phyloP scores from a whole-genome alignment of 2,888 invertebrate species.

The Oithona nana region DNA sequence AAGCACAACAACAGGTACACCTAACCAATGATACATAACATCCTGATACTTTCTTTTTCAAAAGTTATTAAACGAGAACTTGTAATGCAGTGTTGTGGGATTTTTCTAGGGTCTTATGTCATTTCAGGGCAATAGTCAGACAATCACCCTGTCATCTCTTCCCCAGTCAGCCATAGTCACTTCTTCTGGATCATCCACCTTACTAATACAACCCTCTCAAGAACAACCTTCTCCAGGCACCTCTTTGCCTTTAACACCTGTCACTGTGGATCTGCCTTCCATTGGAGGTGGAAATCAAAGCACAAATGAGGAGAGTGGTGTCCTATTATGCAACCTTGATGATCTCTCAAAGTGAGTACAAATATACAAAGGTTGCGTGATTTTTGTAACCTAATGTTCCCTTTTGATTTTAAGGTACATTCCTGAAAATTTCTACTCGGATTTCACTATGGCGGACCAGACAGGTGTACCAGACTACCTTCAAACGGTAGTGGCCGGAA shows the following conservation, averaged over 20 bases:
- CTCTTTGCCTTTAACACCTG: neutral
- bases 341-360: neutral
- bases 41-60: too few relatives aligned
- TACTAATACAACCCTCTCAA: neutral
- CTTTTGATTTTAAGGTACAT: neutral
- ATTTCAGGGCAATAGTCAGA: neutral
- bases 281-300: neutral
- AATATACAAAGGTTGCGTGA: neutral
- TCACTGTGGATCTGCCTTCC: neutral
- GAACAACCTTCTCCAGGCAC: neutral
- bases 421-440: constrained; percentile 9
- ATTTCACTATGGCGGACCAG: neutral
- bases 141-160: neutral
- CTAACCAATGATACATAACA: too few relatives aligned
- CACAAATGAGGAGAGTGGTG: neutral
- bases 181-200: neutral
- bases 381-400: neutral
- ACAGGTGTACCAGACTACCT: neutral
- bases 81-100: too few relatives aligned
- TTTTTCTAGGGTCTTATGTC: too few relatives aligned
- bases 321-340: constrained; percentile 3
- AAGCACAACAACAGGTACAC: neutral
- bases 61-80: too few relatives aligned
- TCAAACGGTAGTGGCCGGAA: neutral
- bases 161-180: neutral